Conservation (phyloP, 2,113 vertebrate genomes). For the Procavia capensis region DNA sequence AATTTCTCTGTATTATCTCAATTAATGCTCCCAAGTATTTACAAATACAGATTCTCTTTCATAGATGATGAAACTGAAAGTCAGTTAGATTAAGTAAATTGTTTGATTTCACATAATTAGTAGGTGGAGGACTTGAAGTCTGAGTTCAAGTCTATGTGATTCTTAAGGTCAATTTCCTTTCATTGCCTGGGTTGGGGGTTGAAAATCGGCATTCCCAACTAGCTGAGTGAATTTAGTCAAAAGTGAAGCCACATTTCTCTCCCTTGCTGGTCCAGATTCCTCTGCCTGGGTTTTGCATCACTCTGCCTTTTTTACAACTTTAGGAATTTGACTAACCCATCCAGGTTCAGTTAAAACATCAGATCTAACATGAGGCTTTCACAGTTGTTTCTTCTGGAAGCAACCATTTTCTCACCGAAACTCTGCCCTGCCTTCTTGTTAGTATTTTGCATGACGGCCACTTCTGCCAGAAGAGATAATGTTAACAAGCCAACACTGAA, state of each 20-base stretch:
- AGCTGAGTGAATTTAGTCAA: neutral
- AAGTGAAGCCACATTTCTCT: neutral
- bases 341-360: neutral
- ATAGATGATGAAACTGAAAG: neutral
- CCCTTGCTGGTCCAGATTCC: neutral
- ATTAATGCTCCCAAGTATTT: neutral
- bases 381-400: neutral
- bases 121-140: neutral
- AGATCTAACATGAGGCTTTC: neutral
- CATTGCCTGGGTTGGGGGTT: rapidly evolving
- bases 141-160: neutral
- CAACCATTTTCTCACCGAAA: neutral
- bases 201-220: neutral
- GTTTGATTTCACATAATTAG: neutral
- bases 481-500: rapidly evolving
- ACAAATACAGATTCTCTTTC: neutral
- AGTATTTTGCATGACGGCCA: no score
- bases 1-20: neutral
- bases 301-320: neutral
- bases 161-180: neutral
- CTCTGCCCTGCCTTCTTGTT: no score
- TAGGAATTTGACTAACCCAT: neutral
- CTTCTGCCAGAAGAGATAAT: neutral
- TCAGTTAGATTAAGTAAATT: neutral
- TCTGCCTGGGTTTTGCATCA: neutral